Evolutionary conservation across 2,113 vertebrate genomes (phyloP), one percentile per base, ranked within the genome.

Genomic region (Burhinus oedicnemus): DNA sequence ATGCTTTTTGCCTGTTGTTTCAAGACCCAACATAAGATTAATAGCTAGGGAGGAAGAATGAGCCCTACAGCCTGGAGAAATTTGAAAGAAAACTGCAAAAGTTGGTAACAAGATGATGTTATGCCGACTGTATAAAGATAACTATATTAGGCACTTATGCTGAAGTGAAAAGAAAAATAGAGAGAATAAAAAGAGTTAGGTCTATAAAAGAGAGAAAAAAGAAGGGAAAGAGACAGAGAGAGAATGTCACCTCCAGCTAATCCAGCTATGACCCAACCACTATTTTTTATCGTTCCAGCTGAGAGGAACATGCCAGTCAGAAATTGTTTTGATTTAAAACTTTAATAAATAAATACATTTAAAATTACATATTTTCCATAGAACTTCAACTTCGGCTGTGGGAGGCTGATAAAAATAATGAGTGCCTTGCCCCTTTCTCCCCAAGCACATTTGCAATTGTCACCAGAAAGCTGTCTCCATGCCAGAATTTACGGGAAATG

Each of bases 341-440:
- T 61, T 87, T 72, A 29, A 91, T 79, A 89, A 95, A 71, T 19
- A 97, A 93, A 91, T 49, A 40, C 12, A 91, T 78, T 65, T 65
- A 12, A 80, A 86, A 94, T 90, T 27, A 74, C 32, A 38, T 83
- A 52, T 95, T 97, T 97, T 95, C 89, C 80, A 62, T 68, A 44
- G 58, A 58, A 72, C 82, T 88, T 91, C 66, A 86, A 89, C 70
- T 93, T 92, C 65, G 94, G 70, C 84, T 51, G 71, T 82, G 68
- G 65, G 80, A 96, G 27, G 40, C 65, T 80, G 89, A 87, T 96
- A 95, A 98, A 98, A 97, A 96, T 91, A 97, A 95, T 70, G 18
- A 83, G 57, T 64, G 25, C 30, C 27, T 85, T 87, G 42, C 69
- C 42, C 68, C 66, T 60, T 69, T 78, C 69, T 89, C 81, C 52